Evolutionary conservation across 2,113 vertebrate genomes (phyloP), one percentile per base, ranked within the genome.

Genomic region (Dryoscopus gambensis): DNA sequence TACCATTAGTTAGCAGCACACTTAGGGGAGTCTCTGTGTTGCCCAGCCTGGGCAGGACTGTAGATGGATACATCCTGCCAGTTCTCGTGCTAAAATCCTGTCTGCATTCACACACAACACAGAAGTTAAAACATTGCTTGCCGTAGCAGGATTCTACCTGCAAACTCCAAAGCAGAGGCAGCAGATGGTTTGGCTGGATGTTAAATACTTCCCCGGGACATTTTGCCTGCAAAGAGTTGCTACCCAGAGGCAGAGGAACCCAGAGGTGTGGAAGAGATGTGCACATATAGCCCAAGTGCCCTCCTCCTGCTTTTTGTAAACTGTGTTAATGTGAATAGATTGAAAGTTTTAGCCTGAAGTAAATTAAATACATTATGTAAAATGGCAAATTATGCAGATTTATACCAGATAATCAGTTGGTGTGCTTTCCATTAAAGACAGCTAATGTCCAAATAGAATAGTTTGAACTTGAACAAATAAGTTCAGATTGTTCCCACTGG

Each of bases 311-410:
- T 73, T 69, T 56, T 78, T 62, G 16, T 69, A 88, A 64, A 88
- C 60, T 71, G 40, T 53, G 42, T 46, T 84, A 77, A 90, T 81
- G 9, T 35, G 83, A 88, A 31, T 80, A 80, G 74, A 93, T 39
- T 49, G 74, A 77, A 81, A 74, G 42, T 47, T 94, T 83, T 88
- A 91, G 67, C 93, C 93, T 56, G 71, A 86, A 88, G 79, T 82
- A 82, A 82, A 87, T 90, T 62, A 85, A 77, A 55, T 91, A 39
- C 68, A 87, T 91, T 94, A 93, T 90, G 77, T 22, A 88, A 63
- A 93, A 90, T 62, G 67, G 75, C 53, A 93, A 92, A 91, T 91
- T 94, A 95, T 89, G 79, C 60, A 94, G 81, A 95, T 89, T 93
- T 90, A 76, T 70, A 83, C 57, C 47, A 89, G 78, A 87, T 93